Evolutionary conservation across 2,888 invertebrate species (phyloP).

Genomic region (Ryuthela nishihirai): DNA sequence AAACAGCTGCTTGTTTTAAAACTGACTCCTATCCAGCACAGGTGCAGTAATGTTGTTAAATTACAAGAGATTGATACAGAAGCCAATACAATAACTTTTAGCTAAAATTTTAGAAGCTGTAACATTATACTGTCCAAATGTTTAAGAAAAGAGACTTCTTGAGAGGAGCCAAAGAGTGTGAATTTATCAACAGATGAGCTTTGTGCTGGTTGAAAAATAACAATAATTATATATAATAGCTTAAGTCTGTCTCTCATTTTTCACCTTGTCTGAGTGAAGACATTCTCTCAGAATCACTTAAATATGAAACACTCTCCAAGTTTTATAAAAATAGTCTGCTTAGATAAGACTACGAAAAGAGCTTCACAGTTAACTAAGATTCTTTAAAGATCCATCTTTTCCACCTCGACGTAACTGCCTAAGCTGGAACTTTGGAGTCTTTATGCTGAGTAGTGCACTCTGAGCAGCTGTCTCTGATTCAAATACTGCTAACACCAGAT

Average conservation of each 20-base stretch:
- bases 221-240: too few relatives aligned
- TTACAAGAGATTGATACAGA: not conserved
- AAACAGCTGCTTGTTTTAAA: not conserved
- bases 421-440: slow-evolving; percentile 42
- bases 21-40: not conserved
- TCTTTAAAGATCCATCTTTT: slow-evolving; percentile 4
- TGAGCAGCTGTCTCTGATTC: slow-evolving; percentile 42
- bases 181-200: too few relatives aligned
- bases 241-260: not conserved
- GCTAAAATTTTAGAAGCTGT: not conserved
- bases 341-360: slow-evolving; percentile 2
- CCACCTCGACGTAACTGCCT: slow-evolving; percentile 24
- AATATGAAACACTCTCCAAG: slow-evolving; percentile 19
- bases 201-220: too few relatives aligned
- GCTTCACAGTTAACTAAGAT: not conserved
- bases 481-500: slow-evolving; percentile 42
- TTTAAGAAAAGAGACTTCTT: slow-evolving; percentile 6
- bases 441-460: slow-evolving; percentile 42
- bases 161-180: too few relatives aligned
- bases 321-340: slow-evolving; percentile 19
- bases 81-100: not conserved
- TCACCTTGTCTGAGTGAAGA: not conserved
- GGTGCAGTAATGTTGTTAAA: not conserved
- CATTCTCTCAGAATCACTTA: slow-evolving; percentile 9
- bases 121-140: not conserved